phyloP scores from a whole-genome alignment of 30 jellyfish, hydroid and myxozoan species.

The Turritopsis dohrnii region DNA sequence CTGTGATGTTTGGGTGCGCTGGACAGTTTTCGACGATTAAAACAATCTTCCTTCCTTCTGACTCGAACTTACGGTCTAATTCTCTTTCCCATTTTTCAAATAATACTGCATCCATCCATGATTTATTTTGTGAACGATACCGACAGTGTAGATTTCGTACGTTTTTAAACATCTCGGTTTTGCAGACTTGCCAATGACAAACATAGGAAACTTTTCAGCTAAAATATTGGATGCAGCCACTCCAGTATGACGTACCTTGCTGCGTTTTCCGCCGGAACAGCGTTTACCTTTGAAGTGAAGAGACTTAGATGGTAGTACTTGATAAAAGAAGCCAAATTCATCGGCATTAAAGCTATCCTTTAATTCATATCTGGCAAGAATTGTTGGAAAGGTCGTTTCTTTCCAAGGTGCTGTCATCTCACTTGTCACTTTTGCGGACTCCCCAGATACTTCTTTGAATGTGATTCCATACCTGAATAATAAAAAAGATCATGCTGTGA shows the following conservation, averaged over 20 bases:
- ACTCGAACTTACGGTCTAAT: conserved; percentile 41
- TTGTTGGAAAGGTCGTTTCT: conserved; percentile 40
- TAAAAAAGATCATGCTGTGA: neutral
- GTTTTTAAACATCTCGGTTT: conserved; percentile 36
- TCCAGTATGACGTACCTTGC: conserved; percentile 8
- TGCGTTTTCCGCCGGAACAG: no score
- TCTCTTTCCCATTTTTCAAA: conserved; percentile 58
- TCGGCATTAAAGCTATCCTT: conserved; percentile 33
- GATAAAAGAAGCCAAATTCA: neutral
- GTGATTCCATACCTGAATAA: neutral
- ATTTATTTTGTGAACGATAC: conserved; percentile 31
- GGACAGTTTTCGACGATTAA: conserved; percentile 52
- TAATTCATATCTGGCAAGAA: conserved; percentile 26
- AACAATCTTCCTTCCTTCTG: conserved; percentile 43
- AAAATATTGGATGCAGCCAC: conserved; percentile 45
- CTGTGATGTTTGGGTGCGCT: conserved; percentile 46
- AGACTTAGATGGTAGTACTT: neutral
- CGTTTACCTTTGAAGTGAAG: conserved; percentile 14
- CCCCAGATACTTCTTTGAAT: conserved; percentile 2
- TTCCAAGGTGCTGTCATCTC: conserved; percentile 21
- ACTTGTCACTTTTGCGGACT: neutral
- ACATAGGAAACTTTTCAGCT: conserved; percentile 36
- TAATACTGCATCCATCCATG: conserved; percentile 48
- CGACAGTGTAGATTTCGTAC: conserved; percentile 53
- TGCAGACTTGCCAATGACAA: conserved; percentile 38